Base-by-base conservation (phyloP, 1,140 invertebrate genomes). In the Pseudobourletiella spinata region DNA sequence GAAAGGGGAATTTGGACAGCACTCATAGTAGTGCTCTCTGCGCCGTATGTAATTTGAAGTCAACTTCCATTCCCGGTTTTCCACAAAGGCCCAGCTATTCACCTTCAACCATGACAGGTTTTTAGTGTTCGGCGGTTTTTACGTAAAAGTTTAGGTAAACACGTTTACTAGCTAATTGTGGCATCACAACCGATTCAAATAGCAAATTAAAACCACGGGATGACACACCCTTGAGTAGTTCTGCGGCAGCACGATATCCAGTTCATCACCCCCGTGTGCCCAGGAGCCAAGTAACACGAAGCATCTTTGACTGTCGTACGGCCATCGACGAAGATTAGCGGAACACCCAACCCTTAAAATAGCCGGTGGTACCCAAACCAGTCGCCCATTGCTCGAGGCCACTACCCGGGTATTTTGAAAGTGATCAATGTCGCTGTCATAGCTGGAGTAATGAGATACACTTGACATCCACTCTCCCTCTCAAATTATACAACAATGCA, bases 291-390 rank as follows among this genome's bases (percentile, higher is more conserved):
- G n/a, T 18, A 63, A 30, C 15, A 71, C 32, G 4, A 8, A 22
- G 26, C 70, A 71, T n/a, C 25, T 62, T 61, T 71, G 69, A n/a
- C 22, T 55, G 52, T 71, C 70, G 28, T 66, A 65, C 1, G 70
- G 70, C 70, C 70, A 71, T 16, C 66, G 54, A 0, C 60, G 26
- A 11, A 71, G 51, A 42, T 71, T 57, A 15, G 61, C 58, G 24
- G 28, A 0, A 48, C 69, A 71, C 1, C 60, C 61, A n/a, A 70
- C 59, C 25, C 20, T 56, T 32, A 67, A 67, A 22, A 59, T 62
- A 8, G 68, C 65, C 2, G 68, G 68, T 4, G 68, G 68, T 14
- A 70, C 68, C 65, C 65, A 70, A 2, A 67, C 52, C n/a, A 67
- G 14, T 2, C 24, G n/a, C 6, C 61, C 59, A 1, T 6, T 59